These are phyloP conservation scores for Aeoliscus strigatus DNA, from an alignment of 2,797 vertebrate species.

Conservation along the genomic window DNA sequence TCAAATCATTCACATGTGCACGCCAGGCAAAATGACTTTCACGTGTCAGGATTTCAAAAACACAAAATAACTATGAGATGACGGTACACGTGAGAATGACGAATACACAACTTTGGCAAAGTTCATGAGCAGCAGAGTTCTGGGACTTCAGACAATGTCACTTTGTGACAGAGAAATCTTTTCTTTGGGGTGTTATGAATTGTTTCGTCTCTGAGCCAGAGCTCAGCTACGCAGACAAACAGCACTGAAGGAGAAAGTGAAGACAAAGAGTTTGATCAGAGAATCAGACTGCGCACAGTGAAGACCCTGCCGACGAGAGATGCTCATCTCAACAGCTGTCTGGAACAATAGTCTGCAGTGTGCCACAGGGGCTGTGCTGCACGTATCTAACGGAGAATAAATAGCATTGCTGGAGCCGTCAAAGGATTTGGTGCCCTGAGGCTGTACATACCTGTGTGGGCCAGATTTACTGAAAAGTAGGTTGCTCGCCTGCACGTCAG, in stretches of 20 bases:
- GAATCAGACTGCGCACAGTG: conserved; percentile 16
- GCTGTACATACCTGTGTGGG: conserved; percentile 20
- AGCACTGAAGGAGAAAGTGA: conserved; percentile 5
- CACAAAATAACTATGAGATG: background rate
- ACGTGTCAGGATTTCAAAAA: background rate
- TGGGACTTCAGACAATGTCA: conserved; percentile 14
- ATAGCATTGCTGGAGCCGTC: conserved; percentile 4
- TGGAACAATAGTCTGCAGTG: conserved; percentile 34
- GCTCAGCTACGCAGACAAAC: background rate
- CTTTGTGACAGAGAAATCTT: conserved; percentile 2
- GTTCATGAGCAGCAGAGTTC: conserved; percentile 8
- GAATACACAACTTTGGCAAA: conserved; percentile 1
- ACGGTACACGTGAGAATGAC: background rate
- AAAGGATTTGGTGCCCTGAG: conserved; percentile 23
- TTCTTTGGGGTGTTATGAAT: conserved; percentile 1
- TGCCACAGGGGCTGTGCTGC: conserved; percentile 21
- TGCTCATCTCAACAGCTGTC: conserved; percentile 36
- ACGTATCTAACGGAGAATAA: conserved; percentile 13
- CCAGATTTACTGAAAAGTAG: conserved; percentile 15
- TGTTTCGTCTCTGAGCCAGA: conserved; percentile 6
- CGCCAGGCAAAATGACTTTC: background rate
- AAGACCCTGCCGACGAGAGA: conserved; percentile 19
- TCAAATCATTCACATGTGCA: conserved; percentile 6
- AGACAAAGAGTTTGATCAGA: conserved; percentile 11
- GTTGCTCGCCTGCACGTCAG: conserved; percentile 8